These are phyloP conservation scores for Euzophera pinguis DNA, from an alignment of 2,888 invertebrate genomes.

Conservation along the genomic window DNA sequence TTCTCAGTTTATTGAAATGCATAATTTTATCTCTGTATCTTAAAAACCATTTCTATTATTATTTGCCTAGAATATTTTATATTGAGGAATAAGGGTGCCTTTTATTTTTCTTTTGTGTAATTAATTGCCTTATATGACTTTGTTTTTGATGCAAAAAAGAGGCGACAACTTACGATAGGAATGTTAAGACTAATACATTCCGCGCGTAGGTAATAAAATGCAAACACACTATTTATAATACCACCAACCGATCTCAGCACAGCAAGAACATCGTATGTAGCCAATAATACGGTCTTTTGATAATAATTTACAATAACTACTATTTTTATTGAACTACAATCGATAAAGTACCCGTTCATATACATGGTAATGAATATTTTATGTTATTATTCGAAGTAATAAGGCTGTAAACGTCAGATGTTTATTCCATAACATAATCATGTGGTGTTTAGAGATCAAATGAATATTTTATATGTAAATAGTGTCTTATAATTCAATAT, in stretches of 20 bases:
- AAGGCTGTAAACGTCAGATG: not conserved
- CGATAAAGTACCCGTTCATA: not conserved
- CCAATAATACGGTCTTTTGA: conserved; percentile 1
- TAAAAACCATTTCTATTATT: too few relatives aligned
- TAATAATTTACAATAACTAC: conserved; percentile 10
- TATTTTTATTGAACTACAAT: conserved; percentile 6
- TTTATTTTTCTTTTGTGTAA: too few relatives aligned
- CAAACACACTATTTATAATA: conserved; percentile 1
- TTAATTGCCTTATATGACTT: too few relatives aligned
- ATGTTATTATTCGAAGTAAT: conserved; percentile 7
- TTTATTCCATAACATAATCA: conserved; percentile 5
- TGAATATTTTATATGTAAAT: not conserved
- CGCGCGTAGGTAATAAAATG: not conserved
- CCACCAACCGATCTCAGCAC: not conserved
- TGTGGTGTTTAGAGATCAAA: not conserved
- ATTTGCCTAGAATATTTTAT: too few relatives aligned
- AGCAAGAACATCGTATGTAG: not conserved
- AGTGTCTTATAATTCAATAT: not conserved
- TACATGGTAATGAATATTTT: conserved; percentile 7
- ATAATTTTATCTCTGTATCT: too few relatives aligned
- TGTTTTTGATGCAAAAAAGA: too few relatives aligned
- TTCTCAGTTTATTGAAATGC: too few relatives aligned
- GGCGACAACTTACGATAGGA: too few relatives aligned
- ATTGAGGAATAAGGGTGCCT: too few relatives aligned
- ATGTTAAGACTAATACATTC: too few relatives aligned